Base-by-base conservation (phyloP, 2,888 invertebrate genomes). In the Drosophila peninsularis region DNA sequence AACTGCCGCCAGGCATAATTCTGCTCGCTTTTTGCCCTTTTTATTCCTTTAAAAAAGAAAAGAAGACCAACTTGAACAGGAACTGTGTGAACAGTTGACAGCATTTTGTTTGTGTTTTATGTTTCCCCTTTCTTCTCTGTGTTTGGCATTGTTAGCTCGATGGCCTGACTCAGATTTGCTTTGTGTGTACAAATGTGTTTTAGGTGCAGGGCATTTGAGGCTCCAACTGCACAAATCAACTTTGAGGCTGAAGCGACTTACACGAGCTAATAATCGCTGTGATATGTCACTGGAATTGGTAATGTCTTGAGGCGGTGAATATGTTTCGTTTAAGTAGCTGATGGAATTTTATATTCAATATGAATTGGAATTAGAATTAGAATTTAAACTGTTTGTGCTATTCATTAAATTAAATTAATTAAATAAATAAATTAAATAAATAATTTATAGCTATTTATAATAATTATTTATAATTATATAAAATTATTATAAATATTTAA, bases 1-100 rank as follows among this genome's bases (percentile, higher is more conserved):
- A 81, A 81, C 63, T 78, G 82, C 80, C 82, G 63, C 58, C 54
- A 80, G 80, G 70, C 82, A 75, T 82, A 78, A 81, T 81, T 81
- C 78, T 78, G 63, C 65, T 73, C 68, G 71, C 71, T 49, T 64
- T 75, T 63, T 71, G 52, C 67, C 56, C 55, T 62, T 72, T 60
- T 74, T 30, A 5, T 30, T 30, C 2, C 30, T 27, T 27, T 27
- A 9, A 3, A 19, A 44, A 9, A 19, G 4, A 34, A 6, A 27
- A 9, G 4, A 17, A 2, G 9, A n/a, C 68, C 60, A 65, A 64
- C 67, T 65, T 34, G 65, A 58, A 47, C 42, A 39, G 49, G 54
- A 62, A 47, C 67, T 66, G 62, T 44, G 64, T 36, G 63, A 74
- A 69, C 75, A 79, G 80, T 80, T 80, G 80, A 82, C 80, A 82